Percentiles rank a stretch among this genome's conserved stretches.
phyloP scores from a whole-genome alignment of 35 echinoderm and acorn worm species.

The Strongylocentrotus purpuratus region DNA sequence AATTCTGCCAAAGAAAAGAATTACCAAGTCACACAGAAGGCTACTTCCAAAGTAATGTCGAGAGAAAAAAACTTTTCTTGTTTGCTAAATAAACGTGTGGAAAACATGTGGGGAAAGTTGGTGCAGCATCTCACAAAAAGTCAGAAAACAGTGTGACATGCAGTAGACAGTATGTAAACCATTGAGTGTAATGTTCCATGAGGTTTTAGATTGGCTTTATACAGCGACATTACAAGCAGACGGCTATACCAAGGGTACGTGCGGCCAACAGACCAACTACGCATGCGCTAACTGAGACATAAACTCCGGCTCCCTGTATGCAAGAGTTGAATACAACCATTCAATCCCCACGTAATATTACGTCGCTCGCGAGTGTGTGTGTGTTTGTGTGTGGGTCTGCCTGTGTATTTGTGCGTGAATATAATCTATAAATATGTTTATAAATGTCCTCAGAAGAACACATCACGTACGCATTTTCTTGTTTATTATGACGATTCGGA shows the following conservation, averaged over 20 bases:
- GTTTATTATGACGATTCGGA: constrained; percentile 15
- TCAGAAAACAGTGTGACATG: background rate
- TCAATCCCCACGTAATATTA: constrained; percentile 6
- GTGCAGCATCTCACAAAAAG: background rate
- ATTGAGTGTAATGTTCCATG: constrained; percentile 39
- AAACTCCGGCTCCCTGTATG: background rate
- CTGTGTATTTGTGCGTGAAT: background rate
- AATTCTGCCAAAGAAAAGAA: background rate
- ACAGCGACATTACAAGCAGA: background rate
- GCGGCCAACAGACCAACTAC: constrained; percentile 36
- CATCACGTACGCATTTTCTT: constrained; percentile 40
- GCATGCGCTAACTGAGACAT: constrained; percentile 23
- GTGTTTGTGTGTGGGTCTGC: background rate
- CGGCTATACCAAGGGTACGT: constrained; percentile 34
- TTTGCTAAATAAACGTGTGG: background rate
- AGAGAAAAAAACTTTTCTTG: background rate
- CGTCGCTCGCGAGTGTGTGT: constrained; percentile 22
- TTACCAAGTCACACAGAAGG: background rate
- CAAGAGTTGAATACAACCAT: background rate
- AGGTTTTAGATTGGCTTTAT: constrained; percentile 42
- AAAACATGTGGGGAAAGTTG: background rate
- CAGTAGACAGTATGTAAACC: background rate
- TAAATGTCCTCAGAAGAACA: constrained; percentile 19
- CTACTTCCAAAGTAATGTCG: background rate
- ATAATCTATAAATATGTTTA: constrained; percentile 36